A percentile compares a stretch with the other conserved stretches of the same genome.
These are phyloP conservation scores for Bolborhynchus lineola DNA, from an alignment of 2,113 vertebrate species.

Conservation along the genomic window DNA sequence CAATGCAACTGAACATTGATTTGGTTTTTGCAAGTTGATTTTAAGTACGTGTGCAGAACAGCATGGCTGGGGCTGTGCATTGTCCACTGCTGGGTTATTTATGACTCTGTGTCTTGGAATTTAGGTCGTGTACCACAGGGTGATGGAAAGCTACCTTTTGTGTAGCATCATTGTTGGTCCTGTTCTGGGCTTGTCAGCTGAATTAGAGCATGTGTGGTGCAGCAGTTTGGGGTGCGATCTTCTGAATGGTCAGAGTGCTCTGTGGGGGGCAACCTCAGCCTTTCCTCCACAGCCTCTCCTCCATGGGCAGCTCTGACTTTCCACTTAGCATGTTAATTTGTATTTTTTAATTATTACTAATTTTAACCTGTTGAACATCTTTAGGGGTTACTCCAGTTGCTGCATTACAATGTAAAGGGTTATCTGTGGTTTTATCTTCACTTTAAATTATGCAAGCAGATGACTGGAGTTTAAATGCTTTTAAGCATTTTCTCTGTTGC, in stretches of 20 bases:
- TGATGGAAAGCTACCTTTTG: background rate
- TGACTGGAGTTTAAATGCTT: background rate
- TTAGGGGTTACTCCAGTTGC: background rate
- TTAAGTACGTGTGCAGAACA: rapidly evolving
- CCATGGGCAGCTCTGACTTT: background rate
- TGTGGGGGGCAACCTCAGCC: background rate
- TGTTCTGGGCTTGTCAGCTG: background rate
- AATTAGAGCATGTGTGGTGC: background rate
- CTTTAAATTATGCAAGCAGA: background rate
- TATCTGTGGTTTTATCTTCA: background rate
- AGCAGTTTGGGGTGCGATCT: background rate
- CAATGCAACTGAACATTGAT: rapidly evolving
- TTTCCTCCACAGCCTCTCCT: background rate
- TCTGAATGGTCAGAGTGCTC: background rate
- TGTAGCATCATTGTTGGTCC: background rate
- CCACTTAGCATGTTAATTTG: rapidly evolving
- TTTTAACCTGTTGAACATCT: background rate
- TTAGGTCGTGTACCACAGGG: rapidly evolving
- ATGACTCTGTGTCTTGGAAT: background rate
- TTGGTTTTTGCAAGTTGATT: background rate
- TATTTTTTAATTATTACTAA: rapidly evolving
- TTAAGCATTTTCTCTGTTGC: background rate
- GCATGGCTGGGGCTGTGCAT: rapidly evolving
- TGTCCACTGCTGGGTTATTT: background rate
- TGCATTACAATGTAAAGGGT: background rate